Evolutionary conservation across 2,888 invertebrate genomes (phyloP), one percentile per base, ranked within the genome.

Genomic region (Athetis lepigone): DNA sequence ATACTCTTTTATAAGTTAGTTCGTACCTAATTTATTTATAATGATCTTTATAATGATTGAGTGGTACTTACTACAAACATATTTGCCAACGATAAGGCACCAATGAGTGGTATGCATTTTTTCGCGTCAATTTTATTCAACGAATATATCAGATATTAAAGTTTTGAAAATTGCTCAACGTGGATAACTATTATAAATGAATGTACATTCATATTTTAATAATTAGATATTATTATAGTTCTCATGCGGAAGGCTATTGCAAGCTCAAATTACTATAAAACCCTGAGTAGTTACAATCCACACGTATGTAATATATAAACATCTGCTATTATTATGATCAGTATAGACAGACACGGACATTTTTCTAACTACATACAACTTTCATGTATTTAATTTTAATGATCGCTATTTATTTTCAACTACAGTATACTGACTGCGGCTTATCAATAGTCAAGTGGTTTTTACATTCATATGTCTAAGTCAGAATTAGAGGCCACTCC

Each of bases 11-110:
- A 64, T 58, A 52, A 47, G n/a, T 60, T 43, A 73, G 42, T 58
- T 67, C 54, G 69, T 61, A 75, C 64, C 77, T 69, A 73, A 61
- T 25, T 45, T 61, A 47, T 74, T 72, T 58, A 58, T 46, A 75
- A 57, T 75, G 57, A 49, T 46, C 7, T 21, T 52, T 47, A 33
- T 23, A 56, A 47, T 50, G 46, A 51, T 74, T 51, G 54, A 51
- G 56, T 76, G 33, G 33, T 33, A 33, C 13, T 13, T 33, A 66
- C 57, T 42, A 56, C 13, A 52, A 57, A 75, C 27, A 60, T 46
- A 55, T 61, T 72, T 45, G 72, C 66, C 77, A 57, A 40, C 47
- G 43, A 72, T 75, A 75, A 75, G 74, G 74, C 74, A 72, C 73
- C 59, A 59, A 76, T 76, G 51, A 45, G 46, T 64, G 46, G 49